Conservation (phyloP, 30 jellyfish, hydroid and myxozoan species). For the Hydractinia symbiolongicarpus region DNA sequence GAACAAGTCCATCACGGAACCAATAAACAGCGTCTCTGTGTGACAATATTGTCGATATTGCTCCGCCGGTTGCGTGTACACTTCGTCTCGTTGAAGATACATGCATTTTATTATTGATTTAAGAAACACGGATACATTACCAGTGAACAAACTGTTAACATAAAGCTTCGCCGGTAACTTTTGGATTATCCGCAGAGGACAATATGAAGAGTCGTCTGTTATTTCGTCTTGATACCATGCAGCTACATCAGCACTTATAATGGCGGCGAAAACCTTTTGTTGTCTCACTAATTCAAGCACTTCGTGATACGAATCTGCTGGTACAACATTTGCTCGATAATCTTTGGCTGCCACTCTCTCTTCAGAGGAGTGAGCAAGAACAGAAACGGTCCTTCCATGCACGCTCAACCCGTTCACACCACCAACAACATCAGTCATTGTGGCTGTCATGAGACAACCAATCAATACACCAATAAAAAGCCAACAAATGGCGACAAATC, state of each 20-base stretch:
- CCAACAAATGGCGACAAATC: conserved; percentile 24
- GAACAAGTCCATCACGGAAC: not conserved
- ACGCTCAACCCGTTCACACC: conserved; percentile 17
- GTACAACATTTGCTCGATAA: not conserved
- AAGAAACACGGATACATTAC: not conserved
- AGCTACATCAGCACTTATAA: conserved; percentile 30
- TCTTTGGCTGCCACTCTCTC: conserved; percentile 16
- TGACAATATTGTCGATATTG: conserved; percentile 10
- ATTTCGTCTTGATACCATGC: conserved; percentile 42
- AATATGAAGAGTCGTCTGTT: not conserved
- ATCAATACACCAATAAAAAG: conserved; percentile 26
- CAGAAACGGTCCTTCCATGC: conserved; percentile 11
- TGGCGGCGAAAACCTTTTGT: conserved; percentile 25
- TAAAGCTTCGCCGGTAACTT: conserved; percentile 25
- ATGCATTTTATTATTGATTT: not conserved
- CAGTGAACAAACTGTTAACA: not conserved
- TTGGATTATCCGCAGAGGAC: conserved; percentile 11
- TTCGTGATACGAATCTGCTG: conserved; percentile 16
- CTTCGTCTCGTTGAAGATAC: conserved; percentile 12
- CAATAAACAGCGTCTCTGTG: conserved; percentile 20
- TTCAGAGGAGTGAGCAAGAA: conserved; percentile 28
- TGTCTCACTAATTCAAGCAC: conserved; percentile 29
- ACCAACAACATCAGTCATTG: conserved; percentile 23
- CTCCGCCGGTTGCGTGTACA: conserved; percentile 11
- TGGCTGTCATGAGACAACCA: conserved; percentile 24